phyloP scores from a whole-genome alignment of 2,888 invertebrate genomes.

The Microplitis deprimator region DNA sequence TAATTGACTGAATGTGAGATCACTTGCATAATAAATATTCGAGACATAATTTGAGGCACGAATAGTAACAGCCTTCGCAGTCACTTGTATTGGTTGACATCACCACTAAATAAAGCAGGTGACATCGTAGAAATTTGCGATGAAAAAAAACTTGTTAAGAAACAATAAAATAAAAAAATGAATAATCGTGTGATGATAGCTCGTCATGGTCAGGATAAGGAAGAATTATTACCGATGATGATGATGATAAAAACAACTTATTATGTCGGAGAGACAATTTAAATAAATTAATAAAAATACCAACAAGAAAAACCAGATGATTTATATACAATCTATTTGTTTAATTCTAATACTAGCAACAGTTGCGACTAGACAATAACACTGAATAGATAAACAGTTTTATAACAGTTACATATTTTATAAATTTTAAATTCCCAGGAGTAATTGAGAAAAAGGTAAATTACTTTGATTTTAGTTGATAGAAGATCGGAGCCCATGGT shows the following conservation, averaged over 20 bases:
- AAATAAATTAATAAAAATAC: constrained; percentile 5
- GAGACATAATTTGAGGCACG: constrained; percentile 49
- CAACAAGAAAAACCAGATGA: background rate
- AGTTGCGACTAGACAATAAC: constrained; percentile 26
- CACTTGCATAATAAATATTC: constrained; percentile 58
- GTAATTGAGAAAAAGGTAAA: constrained; percentile 17
- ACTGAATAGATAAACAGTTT: constrained; percentile 34
- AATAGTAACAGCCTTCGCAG: constrained; percentile 53
- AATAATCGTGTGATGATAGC: background rate
- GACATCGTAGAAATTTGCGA: constrained; percentile 45
- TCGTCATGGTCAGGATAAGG: constrained; percentile 1
- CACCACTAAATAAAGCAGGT: constrained; percentile 62
- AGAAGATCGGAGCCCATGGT: background rate
- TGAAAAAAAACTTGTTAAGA: background rate
- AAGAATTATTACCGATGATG: background rate
- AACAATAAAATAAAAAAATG: constrained; percentile 3
- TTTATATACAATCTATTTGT: constrained; percentile 9
- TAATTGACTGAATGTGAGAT: constrained; percentile 59
- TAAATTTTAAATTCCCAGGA: constrained; percentile 9
- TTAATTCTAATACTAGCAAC: constrained; percentile 12
- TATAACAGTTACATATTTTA: background rate
- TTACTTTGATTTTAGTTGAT: constrained; percentile 6
- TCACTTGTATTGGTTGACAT: constrained; percentile 63
- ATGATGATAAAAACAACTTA: background rate
- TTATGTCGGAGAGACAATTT: background rate